Base-by-base conservation (phyloP, 2,888 invertebrate genomes). In the Acheta domesticus region DNA sequence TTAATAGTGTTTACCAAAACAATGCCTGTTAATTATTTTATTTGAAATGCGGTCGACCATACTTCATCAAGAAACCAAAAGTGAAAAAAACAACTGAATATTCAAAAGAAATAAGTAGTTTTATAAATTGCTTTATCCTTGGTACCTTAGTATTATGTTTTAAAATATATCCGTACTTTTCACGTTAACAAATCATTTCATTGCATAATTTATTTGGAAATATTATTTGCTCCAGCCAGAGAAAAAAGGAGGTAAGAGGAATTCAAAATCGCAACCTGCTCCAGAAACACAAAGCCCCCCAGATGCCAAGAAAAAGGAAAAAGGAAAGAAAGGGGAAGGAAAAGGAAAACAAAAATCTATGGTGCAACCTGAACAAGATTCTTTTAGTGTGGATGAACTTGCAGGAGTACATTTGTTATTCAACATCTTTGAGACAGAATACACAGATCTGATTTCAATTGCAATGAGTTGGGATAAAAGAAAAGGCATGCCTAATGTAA, bases 401-500 rank as follows among this genome's bases (percentile, higher is more conserved):
- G 62, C 62, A 5, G 14, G 16, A 62, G 14, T 62, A 62, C 16
- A 62, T 19, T n/a, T n/a, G n/a, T 62, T 62, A 62, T 62, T 62
- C n/a, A 62, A n/a, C 14, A 8, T 16, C 4, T 62, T 62, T 62
- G 62, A 62, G 11, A n/a, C 11, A 8, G 62, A 62, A n/a, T 62
- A 62, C 14, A 12, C 14, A 19, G 62, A 62, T 19, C n/a, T 62
- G 62, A 19, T 62, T 19, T 48, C 14, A 48, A 20, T 77, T 14
- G 8, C 21, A 16, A 49, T 21, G 73, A 20, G 50, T 20, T 76
- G 76, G 49, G 49, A 77, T 19, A 79, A 23, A 14, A 21, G 23
- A 16, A 79, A 79, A 79, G 76, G 50, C 23, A 76, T 48, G 23
- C 48, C 48, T n/a, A 20, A 48, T 36, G 74, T 78, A 74, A 49